Evolutionary conservation across 2,888 invertebrate genomes (phyloP).

Genomic region (Dolomedes plantarius): DNA sequence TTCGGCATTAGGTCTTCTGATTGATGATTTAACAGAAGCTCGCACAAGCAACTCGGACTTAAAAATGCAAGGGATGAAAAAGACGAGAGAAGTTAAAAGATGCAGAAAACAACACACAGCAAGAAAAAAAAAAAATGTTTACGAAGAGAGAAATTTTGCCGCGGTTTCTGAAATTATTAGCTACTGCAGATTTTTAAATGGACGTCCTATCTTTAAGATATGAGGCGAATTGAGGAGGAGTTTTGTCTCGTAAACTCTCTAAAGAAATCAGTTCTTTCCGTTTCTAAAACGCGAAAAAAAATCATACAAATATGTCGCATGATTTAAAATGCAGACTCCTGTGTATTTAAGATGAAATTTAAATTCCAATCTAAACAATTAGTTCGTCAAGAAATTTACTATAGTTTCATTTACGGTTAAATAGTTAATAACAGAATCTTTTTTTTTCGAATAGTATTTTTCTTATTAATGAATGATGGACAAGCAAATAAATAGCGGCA

Average conservation of each 20-base stretch:
- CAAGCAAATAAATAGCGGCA: too few species aligned
- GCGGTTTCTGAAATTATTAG: conserved; percentile 52
- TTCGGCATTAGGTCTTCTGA: conserved; percentile 38
- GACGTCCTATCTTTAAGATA: background rate
- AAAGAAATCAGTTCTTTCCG: background rate
- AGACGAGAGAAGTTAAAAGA: conserved; percentile 8
- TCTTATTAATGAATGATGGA: too few species aligned
- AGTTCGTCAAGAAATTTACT: too few species aligned
- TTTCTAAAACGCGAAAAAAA: conserved; percentile 7
- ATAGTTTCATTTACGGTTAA: too few species aligned
- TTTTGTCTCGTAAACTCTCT: background rate
- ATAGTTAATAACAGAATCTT: too few species aligned
- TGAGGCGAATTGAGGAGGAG: conserved; percentile 16
- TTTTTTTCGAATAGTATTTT: too few species aligned
- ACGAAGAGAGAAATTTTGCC: conserved; percentile 6
- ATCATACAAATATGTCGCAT: background rate
- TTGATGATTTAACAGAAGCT: conserved; percentile 60
- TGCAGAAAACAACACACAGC: conserved; percentile 41
- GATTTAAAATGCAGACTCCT: background rate
- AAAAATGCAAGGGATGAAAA: conserved; percentile 36
- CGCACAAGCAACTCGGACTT: conserved; percentile 19
- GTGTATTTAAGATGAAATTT: background rate
- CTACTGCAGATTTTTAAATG: conserved; percentile 44
- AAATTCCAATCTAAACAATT: too few species aligned
- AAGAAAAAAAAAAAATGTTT: background rate